Conservation (phyloP, 2,797 vertebrate species). For the Pampus argenteus region DNA sequence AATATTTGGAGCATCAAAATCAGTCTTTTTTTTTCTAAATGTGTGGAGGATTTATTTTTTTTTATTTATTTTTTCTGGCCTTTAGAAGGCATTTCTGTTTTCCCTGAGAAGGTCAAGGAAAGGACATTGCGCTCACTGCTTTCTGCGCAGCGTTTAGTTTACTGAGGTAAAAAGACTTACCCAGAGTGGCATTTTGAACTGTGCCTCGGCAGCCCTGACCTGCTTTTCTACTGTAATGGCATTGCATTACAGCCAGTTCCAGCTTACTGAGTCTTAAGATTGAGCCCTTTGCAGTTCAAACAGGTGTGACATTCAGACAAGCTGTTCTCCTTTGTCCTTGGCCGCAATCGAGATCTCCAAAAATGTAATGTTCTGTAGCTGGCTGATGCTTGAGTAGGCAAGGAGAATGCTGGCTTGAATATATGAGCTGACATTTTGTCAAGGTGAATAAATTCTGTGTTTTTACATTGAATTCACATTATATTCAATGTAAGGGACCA, state of each 20-base stretch:
- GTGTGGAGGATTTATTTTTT: neutral
- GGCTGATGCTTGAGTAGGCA: conserved; percentile 50
- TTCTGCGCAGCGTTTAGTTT: conserved; percentile 52
- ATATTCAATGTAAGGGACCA: neutral
- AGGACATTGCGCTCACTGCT: conserved; percentile 46
- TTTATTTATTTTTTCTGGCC: conserved; percentile 24
- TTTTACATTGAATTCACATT: conserved; percentile 29
- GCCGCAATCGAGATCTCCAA: conserved; percentile 59
- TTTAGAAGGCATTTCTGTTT: conserved; percentile 38
- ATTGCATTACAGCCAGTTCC: conserved; percentile 82
- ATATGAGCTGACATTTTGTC: conserved; percentile 48
- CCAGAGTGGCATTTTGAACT: conserved; percentile 69
- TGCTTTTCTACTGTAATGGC: conserved; percentile 75
- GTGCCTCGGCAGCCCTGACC: conserved; percentile 68
- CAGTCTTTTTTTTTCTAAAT: neutral
- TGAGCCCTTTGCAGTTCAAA: conserved; percentile 82
- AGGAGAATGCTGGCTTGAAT: conserved; percentile 26
- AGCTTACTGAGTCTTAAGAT: conserved; percentile 83
- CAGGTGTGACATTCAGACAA: conserved; percentile 81
- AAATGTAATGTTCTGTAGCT: conserved; percentile 64
- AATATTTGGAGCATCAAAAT: neutral
- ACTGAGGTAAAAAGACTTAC: conserved; percentile 52
- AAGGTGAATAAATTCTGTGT: conserved; percentile 46
- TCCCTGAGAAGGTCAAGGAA: conserved; percentile 53
- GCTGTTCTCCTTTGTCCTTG: conserved; percentile 80